Percentiles rank a stretch among this genome's conserved stretches.
phyloP scores from a whole-genome alignment of 2,888 invertebrate species.

The Alitta virens region DNA sequence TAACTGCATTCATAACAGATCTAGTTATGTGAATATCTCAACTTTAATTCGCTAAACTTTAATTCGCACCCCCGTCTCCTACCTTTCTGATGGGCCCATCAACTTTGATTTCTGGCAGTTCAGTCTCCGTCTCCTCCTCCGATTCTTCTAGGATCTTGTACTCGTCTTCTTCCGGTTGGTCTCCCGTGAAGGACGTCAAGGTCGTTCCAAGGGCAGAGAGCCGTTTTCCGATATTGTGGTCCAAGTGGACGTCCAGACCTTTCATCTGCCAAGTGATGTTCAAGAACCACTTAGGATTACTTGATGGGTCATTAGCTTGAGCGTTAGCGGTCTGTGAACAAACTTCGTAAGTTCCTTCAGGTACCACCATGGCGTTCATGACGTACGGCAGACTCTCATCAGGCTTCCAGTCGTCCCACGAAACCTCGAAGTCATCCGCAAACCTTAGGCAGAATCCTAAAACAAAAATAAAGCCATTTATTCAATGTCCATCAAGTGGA shows the following conservation, averaged over 20 bases:
- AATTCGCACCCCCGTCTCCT: too few species aligned
- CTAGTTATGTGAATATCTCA: too few species aligned
- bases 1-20: too few species aligned
- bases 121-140: conserved; percentile 10
- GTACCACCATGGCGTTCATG: conserved; percentile 80
- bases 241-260: conserved; percentile 94
- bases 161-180: conserved; percentile 47
- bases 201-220: conserved; percentile 92
- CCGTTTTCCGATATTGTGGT: conserved; percentile 94
- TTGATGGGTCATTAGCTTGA: conserved; percentile 33
- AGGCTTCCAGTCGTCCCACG: conserved; percentile 96
- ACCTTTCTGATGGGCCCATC: neutral
- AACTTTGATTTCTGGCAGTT: conserved; percentile 9
- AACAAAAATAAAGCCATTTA: conserved; percentile 2
- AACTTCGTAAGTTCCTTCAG: conserved; percentile 97
- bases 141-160: neutral
- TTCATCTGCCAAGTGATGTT: conserved; percentile 99
- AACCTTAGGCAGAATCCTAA: conserved; percentile 73
- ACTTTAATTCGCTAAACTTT: too few species aligned
- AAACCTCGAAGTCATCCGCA: conserved; percentile 95
- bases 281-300: conserved; percentile 91
- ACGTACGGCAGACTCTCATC: conserved; percentile 61
- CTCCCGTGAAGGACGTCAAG: conserved; percentile 89
- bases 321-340: conserved; percentile 85
- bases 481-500: too few species aligned